Base-by-base conservation (phyloP, 2,797 vertebrate genomes). In the Gallirallus australis region DNA sequence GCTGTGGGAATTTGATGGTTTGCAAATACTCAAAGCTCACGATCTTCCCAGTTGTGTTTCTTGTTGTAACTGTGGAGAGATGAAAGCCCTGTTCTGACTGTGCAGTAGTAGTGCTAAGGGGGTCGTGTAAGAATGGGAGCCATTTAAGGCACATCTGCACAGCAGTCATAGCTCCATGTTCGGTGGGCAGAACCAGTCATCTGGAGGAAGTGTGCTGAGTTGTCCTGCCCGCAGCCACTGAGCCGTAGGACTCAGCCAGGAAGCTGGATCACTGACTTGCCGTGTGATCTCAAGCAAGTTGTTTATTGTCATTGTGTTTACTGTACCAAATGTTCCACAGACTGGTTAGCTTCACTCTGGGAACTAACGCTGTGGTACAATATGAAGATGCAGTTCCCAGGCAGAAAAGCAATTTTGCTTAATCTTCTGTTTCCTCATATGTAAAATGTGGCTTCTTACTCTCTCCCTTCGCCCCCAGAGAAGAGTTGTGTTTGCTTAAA, bases 261-360 rank as follows among this genome's bases (percentile, higher is more conserved):
- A 91, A 93, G 77, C 57, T 79, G 82, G 31, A 82, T 89, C 64
- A 19, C 73, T 86, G 78, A 48, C 39, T 75, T 45, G 45, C 23
- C 89, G 72, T 65, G 73, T 82, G 59, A 92, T 73, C 91, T 89
- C 93, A 52, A 73, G 91, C 77, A 92, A 89, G 48, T 92, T 96
- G 90, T 93, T 96, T 95, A 39, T 94, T 86, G 66, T 86, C 81
- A 39, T 90, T 33, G 1, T 96, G 81, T 95, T 94, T 95, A 89
- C 78, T 84, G 81, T 84, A 86, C 81, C 94, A 90, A 93, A 93
- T 89, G 89, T 90, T 96, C 90, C 66, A 28, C 85, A 80, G 7
- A 59, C 59, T 90, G 52, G 42, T 76, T 86, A 33, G 47, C 52
- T 77, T 95, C 42, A 48, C 90, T 92, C 57, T 15, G 86, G 90